phyloP scores from a whole-genome alignment of 2,113 vertebrate genomes.

The Megatriorchis doriae region DNA sequence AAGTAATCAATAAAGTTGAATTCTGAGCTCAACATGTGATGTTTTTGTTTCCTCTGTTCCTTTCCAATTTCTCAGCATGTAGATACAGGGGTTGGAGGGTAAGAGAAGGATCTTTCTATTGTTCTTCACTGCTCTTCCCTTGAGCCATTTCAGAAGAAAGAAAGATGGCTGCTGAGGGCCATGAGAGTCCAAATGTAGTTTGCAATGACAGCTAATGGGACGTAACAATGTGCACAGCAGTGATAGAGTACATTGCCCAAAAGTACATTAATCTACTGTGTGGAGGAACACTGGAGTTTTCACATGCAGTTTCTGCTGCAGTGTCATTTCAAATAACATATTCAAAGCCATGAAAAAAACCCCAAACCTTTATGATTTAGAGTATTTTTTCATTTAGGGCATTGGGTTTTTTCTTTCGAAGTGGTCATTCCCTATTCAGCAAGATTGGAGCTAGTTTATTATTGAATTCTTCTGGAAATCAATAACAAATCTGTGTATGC shows the following conservation, averaged over 20 bases:
- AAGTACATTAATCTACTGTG: background rate
- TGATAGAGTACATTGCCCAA: background rate
- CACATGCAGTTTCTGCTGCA: background rate
- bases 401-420: background rate
- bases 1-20: background rate
- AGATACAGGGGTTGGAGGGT: background rate
- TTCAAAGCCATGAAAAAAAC: background rate
- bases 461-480: background rate
- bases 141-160: background rate
- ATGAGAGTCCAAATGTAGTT: background rate
- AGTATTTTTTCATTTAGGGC: background rate
- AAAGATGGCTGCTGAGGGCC: background rate
- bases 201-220: background rate
- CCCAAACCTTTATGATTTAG: accelerated
- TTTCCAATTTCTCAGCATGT: background rate
- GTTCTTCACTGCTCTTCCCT: background rate
- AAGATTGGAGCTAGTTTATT: background rate
- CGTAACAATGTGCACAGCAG: background rate
- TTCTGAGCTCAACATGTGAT: background rate
- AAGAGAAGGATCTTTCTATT: background rate
- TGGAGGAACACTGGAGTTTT: background rate
- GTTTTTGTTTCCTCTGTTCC: accelerated
- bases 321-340: background rate
- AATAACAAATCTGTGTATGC: background rate
- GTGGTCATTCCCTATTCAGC: background rate